Evolutionary conservation across 2,113 vertebrate species (phyloP), one percentile per base, ranked within the genome.

Genomic region (Spizaetus ornatus): DNA sequence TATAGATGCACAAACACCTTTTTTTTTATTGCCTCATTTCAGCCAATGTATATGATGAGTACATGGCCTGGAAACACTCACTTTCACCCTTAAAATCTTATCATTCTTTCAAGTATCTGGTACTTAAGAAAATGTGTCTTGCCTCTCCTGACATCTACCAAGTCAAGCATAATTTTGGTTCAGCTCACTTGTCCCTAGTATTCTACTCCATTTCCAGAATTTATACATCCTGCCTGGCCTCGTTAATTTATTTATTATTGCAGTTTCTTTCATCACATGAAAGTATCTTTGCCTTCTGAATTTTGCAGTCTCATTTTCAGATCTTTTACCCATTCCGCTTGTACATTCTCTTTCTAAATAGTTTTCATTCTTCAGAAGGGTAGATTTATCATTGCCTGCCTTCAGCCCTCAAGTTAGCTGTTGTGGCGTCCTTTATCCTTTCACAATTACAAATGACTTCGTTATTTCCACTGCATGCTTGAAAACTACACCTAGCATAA

Each of bases 81-180:
- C 55, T 92, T 97, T 82, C 83, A 92, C 83, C 31, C 43, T 87
- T 72, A 91, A 97, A 95, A 84, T 91, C 69, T 93, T 95, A 87
- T 65, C 58, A 73, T 73, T 48, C 63, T 86, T 94, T 82, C 48
- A 92, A 91, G 80, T 65, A 72, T 56, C 34, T 69, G 19, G 32
- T 84, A 89, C 72, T 81, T 48, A 15, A 65, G 74, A 81, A 94
- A 78, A 89, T 6, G 16, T 72, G 27, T 79, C 53, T 86, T 92
- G 48, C 17, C 12, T 76, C 45, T 95, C 40, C 36, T 56, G 69
- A 89, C 36, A 76, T 72, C 66, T 65, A 76, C 43, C 18, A 62
- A 71, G 50, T 92, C 72, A 59, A 74, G 18, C 22, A 32, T 21
- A 47, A 80, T 65, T 95, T 72, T 86, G 6, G 8, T 53, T 95